Percentiles rank a stretch among this genome's conserved stretches.
Conservation (phyloP, 2,888 invertebrate species). For the Thecophora atra region DNA sequence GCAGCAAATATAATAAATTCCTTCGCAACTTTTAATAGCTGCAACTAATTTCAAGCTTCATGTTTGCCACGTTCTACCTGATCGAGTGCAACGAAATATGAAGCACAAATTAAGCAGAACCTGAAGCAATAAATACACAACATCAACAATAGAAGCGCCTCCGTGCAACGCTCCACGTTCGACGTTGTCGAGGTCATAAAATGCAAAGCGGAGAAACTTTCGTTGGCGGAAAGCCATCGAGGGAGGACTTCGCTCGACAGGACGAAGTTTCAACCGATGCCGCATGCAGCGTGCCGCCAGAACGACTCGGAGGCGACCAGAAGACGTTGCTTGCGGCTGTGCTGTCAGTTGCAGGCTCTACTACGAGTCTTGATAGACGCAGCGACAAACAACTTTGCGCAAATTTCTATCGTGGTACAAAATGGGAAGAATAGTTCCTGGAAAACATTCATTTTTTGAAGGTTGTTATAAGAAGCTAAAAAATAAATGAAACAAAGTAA, state of each 20-base stretch:
- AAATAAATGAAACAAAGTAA: no score
- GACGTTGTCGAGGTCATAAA: slow-evolving; percentile 25
- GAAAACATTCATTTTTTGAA: no score
- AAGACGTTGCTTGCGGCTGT: background rate
- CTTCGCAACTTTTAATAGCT: slow-evolving; percentile 3
- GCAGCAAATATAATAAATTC: background rate
- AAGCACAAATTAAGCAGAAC: background rate
- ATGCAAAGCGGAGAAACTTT: slow-evolving; percentile 25
- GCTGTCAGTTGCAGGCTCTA: no score
- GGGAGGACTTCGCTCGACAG: slow-evolving; percentile 5
- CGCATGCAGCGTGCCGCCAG: background rate
- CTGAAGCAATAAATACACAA: background rate
- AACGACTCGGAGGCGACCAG: background rate
- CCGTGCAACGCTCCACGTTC: slow-evolving; percentile 17
- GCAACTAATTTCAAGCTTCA: slow-evolving; percentile 31
- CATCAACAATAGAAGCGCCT: background rate
- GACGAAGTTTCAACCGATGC: slow-evolving; percentile 27
- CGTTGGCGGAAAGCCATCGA: slow-evolving; percentile 3
- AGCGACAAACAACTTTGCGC: no score
- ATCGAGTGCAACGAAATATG: background rate
- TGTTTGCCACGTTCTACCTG: slow-evolving; percentile 11
- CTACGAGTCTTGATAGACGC: no score
- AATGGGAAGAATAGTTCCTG: no score
- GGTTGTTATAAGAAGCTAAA: no score
- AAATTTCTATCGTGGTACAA: no score